These are phyloP conservation scores for Drosophila takahashii DNA, from an alignment of 1,140 invertebrate genomes.

Conservation along the genomic window DNA sequence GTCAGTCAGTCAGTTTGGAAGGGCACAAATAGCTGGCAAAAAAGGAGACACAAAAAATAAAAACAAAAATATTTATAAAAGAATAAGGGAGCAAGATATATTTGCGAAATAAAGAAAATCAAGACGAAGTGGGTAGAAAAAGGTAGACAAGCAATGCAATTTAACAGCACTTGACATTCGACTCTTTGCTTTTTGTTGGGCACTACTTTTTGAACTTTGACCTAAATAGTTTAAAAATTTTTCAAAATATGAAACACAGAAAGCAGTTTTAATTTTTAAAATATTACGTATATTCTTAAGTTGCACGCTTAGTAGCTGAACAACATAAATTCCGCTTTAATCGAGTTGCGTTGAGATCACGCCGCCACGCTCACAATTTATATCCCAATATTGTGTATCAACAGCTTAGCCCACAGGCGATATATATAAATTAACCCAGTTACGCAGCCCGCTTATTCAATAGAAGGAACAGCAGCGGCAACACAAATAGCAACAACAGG, in stretches of 20 bases:
- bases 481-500: constrained; percentile 48
- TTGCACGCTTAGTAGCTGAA: background rate
- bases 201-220: constrained; percentile 33
- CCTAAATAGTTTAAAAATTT: constrained; percentile 18
- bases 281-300: background rate
- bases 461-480: constrained; percentile 38
- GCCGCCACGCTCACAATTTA: constrained; percentile 25
- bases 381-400: constrained; percentile 45
- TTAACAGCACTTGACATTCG: constrained; percentile 63
- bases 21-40: constrained; percentile 5
- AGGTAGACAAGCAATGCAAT: constrained; percentile 48
- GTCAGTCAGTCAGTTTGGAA: constrained; percentile 37
- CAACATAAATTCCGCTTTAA: constrained; percentile 3
- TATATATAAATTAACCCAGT: constrained; percentile 66
- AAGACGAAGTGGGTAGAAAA: background rate
- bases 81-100: background rate
- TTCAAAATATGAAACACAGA: background rate
- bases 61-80: background rate
- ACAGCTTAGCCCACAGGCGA: constrained; percentile 46
- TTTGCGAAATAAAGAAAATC: background rate
- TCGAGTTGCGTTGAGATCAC: constrained; percentile 13
- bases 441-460: constrained; percentile 68
- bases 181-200: constrained; percentile 1
- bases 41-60: background rate
- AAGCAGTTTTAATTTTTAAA: background rate